Percentiles rank a stretch among this genome's conserved stretches.
Evolutionary conservation across 2,113 vertebrate species (phyloP).

Genomic region (Poeciliopsis occidentalis): DNA sequence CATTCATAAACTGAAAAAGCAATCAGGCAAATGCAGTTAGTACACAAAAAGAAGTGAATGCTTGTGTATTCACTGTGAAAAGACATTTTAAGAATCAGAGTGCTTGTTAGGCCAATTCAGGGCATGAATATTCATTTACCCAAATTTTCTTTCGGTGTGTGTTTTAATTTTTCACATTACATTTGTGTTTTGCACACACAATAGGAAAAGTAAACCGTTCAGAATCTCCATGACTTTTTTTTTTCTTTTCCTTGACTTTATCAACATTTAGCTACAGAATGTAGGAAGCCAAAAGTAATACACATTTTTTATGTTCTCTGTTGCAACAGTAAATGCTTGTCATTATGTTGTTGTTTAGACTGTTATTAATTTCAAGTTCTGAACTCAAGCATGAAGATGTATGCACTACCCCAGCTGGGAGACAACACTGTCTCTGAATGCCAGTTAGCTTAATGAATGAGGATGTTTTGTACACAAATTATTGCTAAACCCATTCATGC

Average conservation of each 20-base stretch:
- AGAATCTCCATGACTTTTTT: not conserved
- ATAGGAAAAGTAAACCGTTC: constrained; percentile 17
- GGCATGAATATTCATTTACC: constrained; percentile 73
- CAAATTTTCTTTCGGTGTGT: constrained; percentile 47
- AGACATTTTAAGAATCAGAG: constrained; percentile 60
- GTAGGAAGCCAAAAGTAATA: too few species aligned
- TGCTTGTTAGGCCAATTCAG: constrained; percentile 59
- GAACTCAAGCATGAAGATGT: too few species aligned
- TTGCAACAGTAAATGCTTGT: too few species aligned
- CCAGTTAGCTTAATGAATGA: too few species aligned
- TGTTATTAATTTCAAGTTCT: too few species aligned
- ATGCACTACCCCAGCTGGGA: too few species aligned
- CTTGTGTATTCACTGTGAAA: constrained; percentile 60
- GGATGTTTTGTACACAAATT: too few species aligned
- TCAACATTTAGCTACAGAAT: too few species aligned
- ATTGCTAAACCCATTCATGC: too few species aligned
- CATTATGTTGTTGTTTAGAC: too few species aligned
- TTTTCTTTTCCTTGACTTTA: not conserved
- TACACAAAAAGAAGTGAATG: constrained; percentile 59
- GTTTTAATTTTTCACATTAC: constrained; percentile 58
- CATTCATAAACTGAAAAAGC: constrained; percentile 75
- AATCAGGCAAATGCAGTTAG: constrained; percentile 75
- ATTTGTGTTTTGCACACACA: constrained; percentile 51
- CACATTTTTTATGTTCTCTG: too few species aligned
- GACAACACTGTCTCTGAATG: too few species aligned